These are phyloP conservation scores for Gavialis gangeticus DNA, from an alignment of 2,113 vertebrate genomes.

Conservation along the genomic window DNA sequence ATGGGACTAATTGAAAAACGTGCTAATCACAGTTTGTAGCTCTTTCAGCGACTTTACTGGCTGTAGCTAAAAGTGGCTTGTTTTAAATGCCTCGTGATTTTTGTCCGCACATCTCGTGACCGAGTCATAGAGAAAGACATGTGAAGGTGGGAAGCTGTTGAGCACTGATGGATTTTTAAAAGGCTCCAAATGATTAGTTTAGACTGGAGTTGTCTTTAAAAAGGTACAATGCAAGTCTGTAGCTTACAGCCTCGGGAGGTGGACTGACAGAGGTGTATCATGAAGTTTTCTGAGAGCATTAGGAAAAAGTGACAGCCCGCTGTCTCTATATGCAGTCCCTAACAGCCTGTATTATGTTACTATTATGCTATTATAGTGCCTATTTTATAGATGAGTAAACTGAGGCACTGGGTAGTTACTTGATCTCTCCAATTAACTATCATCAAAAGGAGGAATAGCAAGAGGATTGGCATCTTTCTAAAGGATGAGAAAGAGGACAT, in stretches of 20 bases:
- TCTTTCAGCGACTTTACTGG: slow-evolving; percentile 34
- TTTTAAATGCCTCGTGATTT: not conserved
- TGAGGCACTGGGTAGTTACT: too few relatives aligned
- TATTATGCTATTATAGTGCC: too few relatives aligned
- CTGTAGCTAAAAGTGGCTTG: not conserved
- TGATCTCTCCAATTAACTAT: too few relatives aligned
- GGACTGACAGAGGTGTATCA: not conserved
- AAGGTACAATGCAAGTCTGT: too few relatives aligned
- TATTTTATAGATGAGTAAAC: too few relatives aligned
- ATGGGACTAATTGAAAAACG: slow-evolving; percentile 10
- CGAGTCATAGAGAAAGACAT: not conserved
- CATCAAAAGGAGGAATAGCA: too few relatives aligned
- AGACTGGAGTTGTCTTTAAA: not conserved
- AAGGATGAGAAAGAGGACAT: too few relatives aligned
- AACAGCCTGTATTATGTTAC: too few relatives aligned
- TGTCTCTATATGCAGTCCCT: too few relatives aligned
- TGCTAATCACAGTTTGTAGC: not conserved
- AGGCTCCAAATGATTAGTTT: not conserved
- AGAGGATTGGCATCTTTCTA: too few relatives aligned
- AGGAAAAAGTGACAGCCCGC: not conserved
- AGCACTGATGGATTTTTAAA: not conserved
- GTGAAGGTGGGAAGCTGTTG: not conserved
- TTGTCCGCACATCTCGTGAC: not conserved
- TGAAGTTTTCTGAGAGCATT: not conserved
- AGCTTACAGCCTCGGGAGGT: not conserved